phyloP scores from a whole-genome alignment of 2,888 invertebrate genomes.

The Mechanitis messenoides region DNA sequence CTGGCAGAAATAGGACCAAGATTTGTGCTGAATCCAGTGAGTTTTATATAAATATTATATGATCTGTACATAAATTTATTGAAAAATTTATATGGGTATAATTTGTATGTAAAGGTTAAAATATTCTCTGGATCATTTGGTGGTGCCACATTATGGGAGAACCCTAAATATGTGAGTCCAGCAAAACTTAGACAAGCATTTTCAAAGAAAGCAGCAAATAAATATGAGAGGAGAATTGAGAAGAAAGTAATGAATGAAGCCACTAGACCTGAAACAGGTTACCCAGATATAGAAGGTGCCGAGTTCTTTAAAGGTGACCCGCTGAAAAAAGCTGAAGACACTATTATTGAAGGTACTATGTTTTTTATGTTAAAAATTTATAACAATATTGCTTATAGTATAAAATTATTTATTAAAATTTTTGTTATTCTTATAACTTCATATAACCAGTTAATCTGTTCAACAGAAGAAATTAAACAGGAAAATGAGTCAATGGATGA shows the following conservation, averaged over 20 bases:
- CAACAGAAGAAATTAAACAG: conserved; percentile 53
- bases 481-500: conserved; percentile 40
- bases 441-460: conserved; percentile 12
- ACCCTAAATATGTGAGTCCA: conserved; percentile 93
- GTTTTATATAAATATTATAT: conserved; percentile 30
- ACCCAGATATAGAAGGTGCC: conserved; percentile 83
- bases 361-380: too few relatives aligned
- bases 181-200: conserved; percentile 86
- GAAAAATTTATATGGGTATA: not conserved
- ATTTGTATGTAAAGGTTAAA: conserved; percentile 82
- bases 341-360: conserved; percentile 58
- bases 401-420: not conserved
- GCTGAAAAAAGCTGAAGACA: conserved; percentile 69
- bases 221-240: conserved; percentile 87
- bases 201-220: conserved; percentile 80
- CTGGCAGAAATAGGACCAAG: conserved; percentile 96
- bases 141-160: conserved; percentile 94
- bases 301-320: conserved; percentile 84
- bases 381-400: too few relatives aligned
- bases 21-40: conserved; percentile 88
- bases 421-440: not conserved
- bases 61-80: not conserved
- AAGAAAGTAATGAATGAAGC: conserved; percentile 86
- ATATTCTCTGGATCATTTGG: conserved; percentile 97
- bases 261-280: conserved; percentile 83